phyloP scores from a whole-genome alignment of 2,888 invertebrate genomes.

The Hyppa rectilinea region DNA sequence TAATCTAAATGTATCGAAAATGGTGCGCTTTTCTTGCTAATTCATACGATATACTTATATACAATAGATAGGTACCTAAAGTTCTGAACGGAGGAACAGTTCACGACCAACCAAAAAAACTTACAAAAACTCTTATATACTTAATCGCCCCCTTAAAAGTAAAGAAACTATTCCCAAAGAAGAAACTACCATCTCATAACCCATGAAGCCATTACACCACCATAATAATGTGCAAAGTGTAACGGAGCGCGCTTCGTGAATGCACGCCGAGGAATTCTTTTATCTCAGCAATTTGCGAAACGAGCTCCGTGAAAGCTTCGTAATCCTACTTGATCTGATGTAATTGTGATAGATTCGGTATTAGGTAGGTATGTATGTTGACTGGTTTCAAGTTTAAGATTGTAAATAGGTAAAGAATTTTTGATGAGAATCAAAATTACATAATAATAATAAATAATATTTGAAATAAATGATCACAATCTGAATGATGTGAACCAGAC shows the following conservation, averaged over 20 bases:
- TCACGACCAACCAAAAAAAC: not conserved
- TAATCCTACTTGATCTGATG: constrained; percentile 67
- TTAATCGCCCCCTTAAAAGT: constrained; percentile 19
- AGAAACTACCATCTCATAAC: constrained; percentile 58
- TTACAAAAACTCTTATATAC: not conserved
- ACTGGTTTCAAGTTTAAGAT: not conserved
- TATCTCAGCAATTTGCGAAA: constrained; percentile 74
- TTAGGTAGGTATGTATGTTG: constrained; percentile 7
- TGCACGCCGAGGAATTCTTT: constrained; percentile 72
- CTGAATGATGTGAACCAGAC: too few species aligned
- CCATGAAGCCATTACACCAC: constrained; percentile 63
- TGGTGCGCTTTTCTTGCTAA: not conserved
- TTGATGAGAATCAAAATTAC: accelerated
- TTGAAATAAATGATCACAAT: too few species aligned
- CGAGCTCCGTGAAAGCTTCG: constrained; percentile 68
- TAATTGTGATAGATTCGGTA: constrained; percentile 64
- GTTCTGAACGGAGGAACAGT: too few species aligned
- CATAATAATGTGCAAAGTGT: constrained; percentile 68
- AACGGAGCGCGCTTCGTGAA: constrained; percentile 70
- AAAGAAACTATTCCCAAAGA: constrained; percentile 46
- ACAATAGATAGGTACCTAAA: too few species aligned
- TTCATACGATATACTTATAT: not conserved
- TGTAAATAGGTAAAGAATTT: not conserved
- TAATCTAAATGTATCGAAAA: too few species aligned
- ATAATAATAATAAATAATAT: too few species aligned